Evolutionary conservation across 1,140 invertebrate genomes (phyloP), one percentile per base, ranked within the genome.

Genomic region (Muscidifurax raptorellus): DNA sequence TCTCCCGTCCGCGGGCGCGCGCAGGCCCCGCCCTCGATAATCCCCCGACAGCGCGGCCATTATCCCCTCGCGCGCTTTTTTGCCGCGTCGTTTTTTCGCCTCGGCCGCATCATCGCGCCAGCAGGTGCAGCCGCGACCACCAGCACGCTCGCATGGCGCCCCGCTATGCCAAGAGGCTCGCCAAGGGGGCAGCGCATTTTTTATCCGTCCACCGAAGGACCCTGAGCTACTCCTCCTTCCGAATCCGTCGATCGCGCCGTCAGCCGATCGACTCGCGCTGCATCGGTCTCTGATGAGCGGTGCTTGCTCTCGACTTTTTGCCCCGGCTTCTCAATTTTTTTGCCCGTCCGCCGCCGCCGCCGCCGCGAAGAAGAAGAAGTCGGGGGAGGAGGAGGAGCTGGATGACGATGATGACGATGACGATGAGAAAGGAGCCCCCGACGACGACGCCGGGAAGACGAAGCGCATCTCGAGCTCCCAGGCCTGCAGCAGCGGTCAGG

Each of bases 141-240:
- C 92, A 92, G 86, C 91, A 85, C 89, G 83, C 89, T 84, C 89
- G 93, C 84, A 91, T 93, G 90, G 87, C 89, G 82, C 84, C 92
- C 92, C 92, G 91, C 90, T 92, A 91, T 89, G 87, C 91, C 92
- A 93, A 93, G 92, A 93, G 92, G 90, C 89, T 88, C 86, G 91
- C 92, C 92, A 93, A 93, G 92, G 92, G 92, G 91, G 92, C 92
- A 92, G 89, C 89, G 87, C 87, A 90, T 93, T 93, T 93, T 92
- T 93, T 93, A 88, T 84, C 32, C 74, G 66, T 36, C 64, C 66
- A 79, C 78, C 72, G 88, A 91, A 90, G 88, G 88, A 90, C 67
- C 22, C 78, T 67, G 67, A 59, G 52, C 18, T 7, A n/a, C 47
- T 27, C 69, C 18, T 36, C 25, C 52, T 59, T 59, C 52, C 18